Conservation (phyloP, 2,888 invertebrate genomes). For the Diadegma fenestrale region DNA sequence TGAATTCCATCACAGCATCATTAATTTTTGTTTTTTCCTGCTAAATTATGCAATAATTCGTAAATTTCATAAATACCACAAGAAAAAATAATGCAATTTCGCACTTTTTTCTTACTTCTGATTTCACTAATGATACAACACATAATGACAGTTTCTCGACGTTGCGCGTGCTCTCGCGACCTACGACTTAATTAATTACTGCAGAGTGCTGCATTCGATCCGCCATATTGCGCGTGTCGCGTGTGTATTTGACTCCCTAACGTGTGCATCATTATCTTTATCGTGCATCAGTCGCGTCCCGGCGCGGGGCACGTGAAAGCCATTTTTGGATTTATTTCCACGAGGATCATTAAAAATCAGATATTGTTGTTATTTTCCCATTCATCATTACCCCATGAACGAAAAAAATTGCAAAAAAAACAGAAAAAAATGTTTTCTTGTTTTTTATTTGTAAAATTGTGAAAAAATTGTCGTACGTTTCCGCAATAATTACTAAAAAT, state of each 20-base stretch:
- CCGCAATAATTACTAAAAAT: neutral
- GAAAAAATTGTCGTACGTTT: neutral
- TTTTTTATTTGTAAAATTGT: neutral
- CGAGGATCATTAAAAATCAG: neutral
- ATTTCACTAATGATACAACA: slow-evolving; percentile 57
- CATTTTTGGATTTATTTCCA: slow-evolving; percentile 2
- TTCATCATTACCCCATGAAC: neutral
- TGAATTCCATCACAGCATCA: neutral
- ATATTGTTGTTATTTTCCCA: neutral
- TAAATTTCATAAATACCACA: too few species aligned
- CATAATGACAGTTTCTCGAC: slow-evolving; percentile 45
- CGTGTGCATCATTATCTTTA: slow-evolving; percentile 29
- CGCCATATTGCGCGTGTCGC: slow-evolving; percentile 53
- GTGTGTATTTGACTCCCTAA: slow-evolving; percentile 16
- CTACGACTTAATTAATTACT: slow-evolving; percentile 63
- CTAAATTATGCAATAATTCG: neutral
- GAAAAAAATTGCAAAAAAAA: neutral
- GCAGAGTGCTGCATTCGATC: slow-evolving; percentile 37
- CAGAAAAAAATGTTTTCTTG: neutral
- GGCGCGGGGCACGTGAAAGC: neutral
- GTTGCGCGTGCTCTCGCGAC: slow-evolving; percentile 29
- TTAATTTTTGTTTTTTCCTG: neutral
- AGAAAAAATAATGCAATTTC: too few species aligned
- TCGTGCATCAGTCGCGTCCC: slow-evolving; percentile 3
- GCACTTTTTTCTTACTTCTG: neutral